phyloP scores from a whole-genome alignment of 2,113 vertebrate genomes.

The Carettochelys insculpta region DNA sequence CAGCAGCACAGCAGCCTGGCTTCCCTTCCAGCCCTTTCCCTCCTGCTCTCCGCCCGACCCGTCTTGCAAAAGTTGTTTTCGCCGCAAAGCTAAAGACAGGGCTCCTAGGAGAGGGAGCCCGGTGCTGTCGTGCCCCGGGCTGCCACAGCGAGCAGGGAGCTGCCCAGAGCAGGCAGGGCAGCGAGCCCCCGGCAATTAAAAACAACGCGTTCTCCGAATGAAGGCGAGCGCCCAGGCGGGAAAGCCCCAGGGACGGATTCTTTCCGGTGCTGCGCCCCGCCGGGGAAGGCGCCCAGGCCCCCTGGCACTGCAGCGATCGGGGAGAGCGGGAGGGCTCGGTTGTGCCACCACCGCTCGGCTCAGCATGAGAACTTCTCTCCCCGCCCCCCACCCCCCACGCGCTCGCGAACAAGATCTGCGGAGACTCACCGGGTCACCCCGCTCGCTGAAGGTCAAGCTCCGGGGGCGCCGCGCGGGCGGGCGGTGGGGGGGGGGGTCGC shows the following conservation, averaged over 20 bases:
- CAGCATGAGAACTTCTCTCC: not conserved
- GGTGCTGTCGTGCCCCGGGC: not conserved
- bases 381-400: conserved; percentile 5
- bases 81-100: not conserved
- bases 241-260: not conserved
- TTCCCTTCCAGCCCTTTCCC: not conserved
- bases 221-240: not conserved
- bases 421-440: conserved; percentile 72
- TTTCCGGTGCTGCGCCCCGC: not conserved
- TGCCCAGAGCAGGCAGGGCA: not conserved
- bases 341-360: not conserved
- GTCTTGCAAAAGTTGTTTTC: not conserved
- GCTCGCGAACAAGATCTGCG: not conserved
- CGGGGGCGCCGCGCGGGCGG: no score
- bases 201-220: not conserved
- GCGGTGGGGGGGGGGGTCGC: no score
- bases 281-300: not conserved
- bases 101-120: not conserved
- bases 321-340: not conserved
- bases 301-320: not conserved
- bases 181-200: not conserved
- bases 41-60: not conserved
- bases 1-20: not conserved
- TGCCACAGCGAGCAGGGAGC: not conserved
- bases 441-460: conserved; percentile 74